Evolutionary conservation across 2,888 invertebrate genomes (phyloP).

Genomic region (Agrotis ipsilon): DNA sequence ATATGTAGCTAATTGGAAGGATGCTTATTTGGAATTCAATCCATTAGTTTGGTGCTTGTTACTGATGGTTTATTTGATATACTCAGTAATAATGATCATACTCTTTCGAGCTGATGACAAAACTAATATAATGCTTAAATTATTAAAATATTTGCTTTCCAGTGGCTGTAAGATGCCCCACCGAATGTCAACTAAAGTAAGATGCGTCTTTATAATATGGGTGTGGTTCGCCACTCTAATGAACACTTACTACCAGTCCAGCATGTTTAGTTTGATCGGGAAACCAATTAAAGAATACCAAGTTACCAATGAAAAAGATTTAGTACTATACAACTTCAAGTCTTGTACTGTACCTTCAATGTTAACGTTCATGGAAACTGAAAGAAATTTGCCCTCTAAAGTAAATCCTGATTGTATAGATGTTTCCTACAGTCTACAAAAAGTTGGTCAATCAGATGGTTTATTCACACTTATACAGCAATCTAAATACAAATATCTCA

Average conservation of each 20-base stretch:
- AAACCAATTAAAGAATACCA: conserved; percentile 62
- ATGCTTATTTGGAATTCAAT: conserved; percentile 62
- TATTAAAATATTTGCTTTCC: conserved; percentile 41
- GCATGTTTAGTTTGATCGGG: conserved; percentile 65
- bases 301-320: conserved; percentile 51
- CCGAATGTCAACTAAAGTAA: conserved; percentile 15
- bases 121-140: conserved; percentile 32
- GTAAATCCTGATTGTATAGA: conserved; percentile 11
- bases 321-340: conserved; percentile 30
- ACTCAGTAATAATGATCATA: conserved; percentile 37
- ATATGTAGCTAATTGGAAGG: conserved; percentile 48
- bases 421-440: conserved; percentile 15
- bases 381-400: conserved; percentile 60
- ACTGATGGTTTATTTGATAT: conserved; percentile 26
- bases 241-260: conserved; percentile 65
- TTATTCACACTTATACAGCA: conserved; percentile 15
- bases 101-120: conserved; percentile 47
- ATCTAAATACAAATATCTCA: conserved; percentile 20
- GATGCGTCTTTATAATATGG: conserved; percentile 71
- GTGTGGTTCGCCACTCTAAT: conserved; percentile 72
- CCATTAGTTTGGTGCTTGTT: conserved; percentile 47
- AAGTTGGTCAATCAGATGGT: conserved; percentile 13
- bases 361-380: not conserved
- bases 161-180: conserved; percentile 23
- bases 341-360: conserved; percentile 21